Evolutionary conservation across 2,797 vertebrate species (phyloP), one percentile per base, ranked within the genome.

Genomic region (Pristis pectinata): DNA sequence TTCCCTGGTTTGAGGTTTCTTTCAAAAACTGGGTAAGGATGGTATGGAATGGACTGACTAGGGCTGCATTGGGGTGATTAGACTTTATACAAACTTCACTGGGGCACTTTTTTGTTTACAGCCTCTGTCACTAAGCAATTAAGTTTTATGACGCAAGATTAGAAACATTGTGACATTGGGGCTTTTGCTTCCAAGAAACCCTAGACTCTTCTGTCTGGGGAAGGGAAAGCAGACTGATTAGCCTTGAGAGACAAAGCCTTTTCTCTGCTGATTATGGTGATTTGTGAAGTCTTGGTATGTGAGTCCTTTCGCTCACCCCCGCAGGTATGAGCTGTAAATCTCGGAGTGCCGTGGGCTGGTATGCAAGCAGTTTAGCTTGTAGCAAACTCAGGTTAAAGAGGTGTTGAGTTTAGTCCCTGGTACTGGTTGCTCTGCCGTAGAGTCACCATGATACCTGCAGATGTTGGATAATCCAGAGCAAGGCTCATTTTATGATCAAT

Each of bases 171-270:
- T 91, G 87, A 64, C 64, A 64, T 61, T 64, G n/a, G 59, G n/a
- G n/a, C 61, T 1, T 61, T 64, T 64, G 19, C 34, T 64, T 91
- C 44, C 70, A 80, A n/a, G 94, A 92, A 95, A 95, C n/a, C 83
- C 24, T 94, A 94, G 53, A 87, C 77, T 83, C 22, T n/a, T 27
- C n/a, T 77, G 94, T 79, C 94, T 80, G 89, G 87, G 9, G 80
- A 74, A 61, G 37, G 30, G 70, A 94, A 94, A 91, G 94, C 49
- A 64, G 44, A 41, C 67, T 53, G 77, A 85, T 64, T 94, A 64
- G 59, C 61, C 22, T 82, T 64, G 76, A 30, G 37, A 94, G 93
- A 95, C 82, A 79, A 77, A 77, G 67, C 19, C 27, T 41, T 61
- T 94, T 70, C 53, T 85, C 79, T 49, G 83, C 59, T 94, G 56